Conservation (phyloP, 2,888 invertebrate genomes). For the Criorhina ranunculi region DNA sequence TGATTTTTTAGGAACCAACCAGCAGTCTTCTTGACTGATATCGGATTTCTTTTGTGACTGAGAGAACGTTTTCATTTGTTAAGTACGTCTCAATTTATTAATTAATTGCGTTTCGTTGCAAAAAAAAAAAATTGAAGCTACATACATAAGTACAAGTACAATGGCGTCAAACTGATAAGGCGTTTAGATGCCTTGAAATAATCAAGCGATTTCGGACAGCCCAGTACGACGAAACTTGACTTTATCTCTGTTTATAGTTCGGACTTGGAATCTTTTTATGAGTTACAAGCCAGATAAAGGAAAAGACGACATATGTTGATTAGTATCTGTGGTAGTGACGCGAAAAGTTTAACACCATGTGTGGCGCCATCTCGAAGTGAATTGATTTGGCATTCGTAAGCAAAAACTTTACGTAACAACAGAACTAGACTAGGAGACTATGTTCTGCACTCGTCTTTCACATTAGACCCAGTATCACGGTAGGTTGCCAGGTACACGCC, state of each 20-base stretch:
- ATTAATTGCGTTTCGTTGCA: constrained; percentile 13
- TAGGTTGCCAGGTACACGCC: too few species aligned
- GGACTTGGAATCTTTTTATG: background rate
- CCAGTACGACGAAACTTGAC: background rate
- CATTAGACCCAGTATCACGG: too few species aligned
- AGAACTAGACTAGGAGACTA: too few species aligned
- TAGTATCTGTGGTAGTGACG: too few species aligned
- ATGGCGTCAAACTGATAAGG: constrained; percentile 10
- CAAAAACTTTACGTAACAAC: too few species aligned
- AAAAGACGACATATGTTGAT: too few species aligned
- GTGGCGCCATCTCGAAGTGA: too few species aligned
- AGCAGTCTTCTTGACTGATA: constrained; percentile 13
- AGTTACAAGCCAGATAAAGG: background rate
- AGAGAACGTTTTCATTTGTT: background rate
- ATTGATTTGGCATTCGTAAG: too few species aligned
- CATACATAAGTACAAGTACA: too few species aligned
- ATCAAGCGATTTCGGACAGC: background rate
- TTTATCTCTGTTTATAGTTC: background rate
- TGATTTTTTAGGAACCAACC: constrained; percentile 5
- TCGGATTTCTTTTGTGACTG: constrained; percentile 14
- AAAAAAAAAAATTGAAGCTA: background rate
- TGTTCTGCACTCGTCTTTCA: too few species aligned
- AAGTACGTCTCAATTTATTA: constrained; percentile 14
- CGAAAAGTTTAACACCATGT: too few species aligned
- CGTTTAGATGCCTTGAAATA: background rate